Base-by-base conservation (phyloP, 2,888 invertebrate species). In the Pollenia amentaria region DNA sequence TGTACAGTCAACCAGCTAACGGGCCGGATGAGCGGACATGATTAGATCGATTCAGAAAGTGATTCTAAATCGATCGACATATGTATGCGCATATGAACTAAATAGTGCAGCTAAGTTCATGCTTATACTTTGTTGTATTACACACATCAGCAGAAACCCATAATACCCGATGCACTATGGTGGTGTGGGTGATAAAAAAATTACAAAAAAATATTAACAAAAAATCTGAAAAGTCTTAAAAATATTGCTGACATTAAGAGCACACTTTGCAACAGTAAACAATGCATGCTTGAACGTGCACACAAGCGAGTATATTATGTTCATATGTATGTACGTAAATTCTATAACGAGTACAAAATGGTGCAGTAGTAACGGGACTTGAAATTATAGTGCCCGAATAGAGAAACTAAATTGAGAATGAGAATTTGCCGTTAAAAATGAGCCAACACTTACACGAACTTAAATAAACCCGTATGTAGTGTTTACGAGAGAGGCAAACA, bases 191-290 rank as follows among this genome's bases (percentile, higher is more conserved):
- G 29, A n/a, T 29, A 29, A 29, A 29, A 29, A 29, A 29, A 0
- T 6, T 29, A 18, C 12, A 44, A 64, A 44, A 42, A n/a, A 62
- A 21, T 12, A 53, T 12, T n/a, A 6, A 16, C 29, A 69, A 51
- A 18, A 40, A n/a, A 42, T 21, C 4, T 11, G 11, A 64, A 29
- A 16, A 67, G 11, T 51, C 21, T 53, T 40, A 16, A 76, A 76
- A 70, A 83, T 57, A 77, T 73, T 84, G 79, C 78, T 79, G 73
- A 84, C 67, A 84, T 79, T 73, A 73, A 84, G 40, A 69, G 44
- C 80, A 84, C 46, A 77, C 83, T 77, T 29, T 83, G 75, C 11
- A 46, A 12, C 46, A 48, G 60, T 73, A 57, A 73, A 60, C 72
- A 57, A 46, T 57, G 44, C 21, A 38, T 38, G 38, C 38, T 60